phyloP scores from a whole-genome alignment of 2,797 vertebrate genomes.

The Setipinna tenuifilis region DNA sequence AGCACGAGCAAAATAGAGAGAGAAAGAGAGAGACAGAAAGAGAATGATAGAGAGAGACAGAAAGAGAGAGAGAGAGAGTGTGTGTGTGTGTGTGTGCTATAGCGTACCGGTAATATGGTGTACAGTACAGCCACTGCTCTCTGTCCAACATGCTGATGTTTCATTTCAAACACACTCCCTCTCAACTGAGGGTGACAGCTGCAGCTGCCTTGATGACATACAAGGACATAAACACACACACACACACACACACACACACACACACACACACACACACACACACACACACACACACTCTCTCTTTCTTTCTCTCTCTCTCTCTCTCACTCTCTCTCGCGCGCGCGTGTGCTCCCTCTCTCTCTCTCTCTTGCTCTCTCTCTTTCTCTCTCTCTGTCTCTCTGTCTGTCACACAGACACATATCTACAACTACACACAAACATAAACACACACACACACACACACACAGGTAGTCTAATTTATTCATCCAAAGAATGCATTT shows the following conservation, averaged over 20 bases:
- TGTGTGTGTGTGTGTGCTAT: background rate
- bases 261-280: conserved; percentile 19
- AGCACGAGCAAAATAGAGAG: too few species aligned
- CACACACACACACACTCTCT: background rate
- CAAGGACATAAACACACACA: background rate
- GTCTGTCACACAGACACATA: too few species aligned
- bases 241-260: background rate
- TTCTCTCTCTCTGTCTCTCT: too few species aligned
- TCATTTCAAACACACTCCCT: conserved; percentile 2
- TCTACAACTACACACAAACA: too few species aligned
- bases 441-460: too few species aligned
- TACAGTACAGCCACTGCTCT: background rate
- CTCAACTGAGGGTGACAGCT: background rate
- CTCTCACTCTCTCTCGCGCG: background rate
- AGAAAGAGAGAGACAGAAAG: too few species aligned
- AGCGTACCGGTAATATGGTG: background rate
- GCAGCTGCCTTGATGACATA: background rate
- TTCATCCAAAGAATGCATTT: too few species aligned
- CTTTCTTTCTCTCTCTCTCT: background rate
- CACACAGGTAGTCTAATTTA: too few species aligned
- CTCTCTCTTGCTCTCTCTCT: too few species aligned
- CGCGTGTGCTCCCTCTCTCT: background rate
- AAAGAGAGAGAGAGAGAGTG: background rate
- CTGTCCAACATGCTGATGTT: background rate
- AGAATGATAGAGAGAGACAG: too few species aligned